These are phyloP conservation scores for Fregetta grallaria DNA, from an alignment of 2,113 vertebrate species.

Conservation along the genomic window DNA sequence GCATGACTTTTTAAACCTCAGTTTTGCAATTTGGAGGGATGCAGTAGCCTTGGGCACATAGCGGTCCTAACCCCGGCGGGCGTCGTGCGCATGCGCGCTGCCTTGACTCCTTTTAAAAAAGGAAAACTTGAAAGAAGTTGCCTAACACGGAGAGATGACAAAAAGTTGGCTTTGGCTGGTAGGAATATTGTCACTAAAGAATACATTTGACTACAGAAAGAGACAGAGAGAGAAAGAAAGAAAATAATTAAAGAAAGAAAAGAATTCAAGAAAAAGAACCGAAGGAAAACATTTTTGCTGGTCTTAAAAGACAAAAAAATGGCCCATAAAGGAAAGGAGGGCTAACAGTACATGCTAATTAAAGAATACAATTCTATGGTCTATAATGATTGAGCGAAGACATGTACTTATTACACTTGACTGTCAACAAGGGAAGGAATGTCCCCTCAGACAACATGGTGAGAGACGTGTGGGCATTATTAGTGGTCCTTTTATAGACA, in stretches of 20 bases:
- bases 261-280: background rate
- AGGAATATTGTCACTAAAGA: background rate
- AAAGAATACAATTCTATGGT: constrained; percentile 64
- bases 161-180: background rate
- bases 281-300: constrained; percentile 4
- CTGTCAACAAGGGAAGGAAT: constrained; percentile 64
- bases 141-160: background rate
- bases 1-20: background rate
- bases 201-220: background rate
- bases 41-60: background rate
- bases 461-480: constrained; percentile 76
- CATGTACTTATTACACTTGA: constrained; percentile 69
- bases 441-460: constrained; percentile 66
- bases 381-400: constrained; percentile 64
- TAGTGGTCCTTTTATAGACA: constrained; percentile 58
- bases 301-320: background rate
- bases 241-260: background rate
- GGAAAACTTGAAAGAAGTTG: constrained; percentile 11
- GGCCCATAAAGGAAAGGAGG: constrained; percentile 15
- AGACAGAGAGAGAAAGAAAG: background rate
- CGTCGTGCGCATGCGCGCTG: background rate
- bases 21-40: background rate
- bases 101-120: background rate
- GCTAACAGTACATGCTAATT: constrained; percentile 67
- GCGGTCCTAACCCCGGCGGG: background rate